Conservation (phyloP, 2,113 vertebrate genomes). For the Puntigrus tetrazona region DNA sequence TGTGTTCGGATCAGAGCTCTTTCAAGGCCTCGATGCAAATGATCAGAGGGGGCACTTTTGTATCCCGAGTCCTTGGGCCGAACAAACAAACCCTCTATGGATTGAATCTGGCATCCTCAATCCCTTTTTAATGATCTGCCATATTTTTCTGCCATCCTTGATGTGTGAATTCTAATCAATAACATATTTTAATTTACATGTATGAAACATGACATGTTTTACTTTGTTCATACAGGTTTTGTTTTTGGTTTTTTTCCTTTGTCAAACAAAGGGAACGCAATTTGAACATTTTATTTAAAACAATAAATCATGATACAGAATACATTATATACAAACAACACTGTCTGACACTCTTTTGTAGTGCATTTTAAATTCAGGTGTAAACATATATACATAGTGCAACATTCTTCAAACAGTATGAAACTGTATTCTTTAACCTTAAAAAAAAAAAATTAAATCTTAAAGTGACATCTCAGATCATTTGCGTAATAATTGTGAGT, state of each 20-base stretch:
- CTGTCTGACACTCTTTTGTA: not conserved
- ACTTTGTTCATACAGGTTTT: not conserved
- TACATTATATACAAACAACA: not conserved
- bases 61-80: constrained; percentile 49
- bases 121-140: constrained; percentile 55
- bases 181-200: constrained; percentile 41
- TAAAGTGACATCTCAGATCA: not conserved
- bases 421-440: not conserved
- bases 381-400: not conserved
- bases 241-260: not conserved
- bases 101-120: constrained; percentile 36
- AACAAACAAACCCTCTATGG: constrained; percentile 45
- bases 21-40: constrained; percentile 56
- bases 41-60: constrained; percentile 39
- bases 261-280: too few species aligned
- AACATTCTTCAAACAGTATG: not conserved
- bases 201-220: constrained; percentile 29
- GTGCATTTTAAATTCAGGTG: not conserved
- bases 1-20: constrained; percentile 5
- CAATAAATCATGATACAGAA: not conserved
- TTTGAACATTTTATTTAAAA: constrained; percentile 7
- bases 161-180: constrained; percentile 49
- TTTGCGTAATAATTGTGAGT: not conserved
- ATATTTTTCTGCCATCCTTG: constrained; percentile 45
- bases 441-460: not conserved